Evolutionary conservation across 30 jellyfish, hydroid and myxozoan species (phyloP), one percentile per base, ranked within the genome.

Genomic region (Pelagia noctiluca): DNA sequence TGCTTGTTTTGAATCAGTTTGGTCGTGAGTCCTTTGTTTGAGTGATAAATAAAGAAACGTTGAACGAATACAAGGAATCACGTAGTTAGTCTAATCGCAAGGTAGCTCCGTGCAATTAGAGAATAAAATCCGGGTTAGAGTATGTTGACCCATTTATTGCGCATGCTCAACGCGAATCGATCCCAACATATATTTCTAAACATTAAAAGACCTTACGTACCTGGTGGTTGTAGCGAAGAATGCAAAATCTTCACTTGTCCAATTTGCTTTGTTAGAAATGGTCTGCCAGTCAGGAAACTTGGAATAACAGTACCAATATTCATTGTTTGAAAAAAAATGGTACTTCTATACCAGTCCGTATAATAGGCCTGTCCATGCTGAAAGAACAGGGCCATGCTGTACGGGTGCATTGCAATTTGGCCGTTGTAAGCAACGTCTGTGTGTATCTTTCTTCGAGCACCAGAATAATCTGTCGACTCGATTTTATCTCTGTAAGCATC

Each of bases 401-500:
- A 90, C 3, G 97, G 93, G 49, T 90, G 97, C 79, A 84, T 62
- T 29, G 0, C 7, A 11, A 54, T 65, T 0, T 28, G 11, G 5
- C 94, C 83, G 23, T 30, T 21, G 57, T 70, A 78, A 11, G 83
- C 38, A 12, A 76, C 68, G 21, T 92, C 90, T 19, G 47, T 19
- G 19, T 25, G 84, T 1, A 73, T 19, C 24, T 57, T 52, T 18
- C 96, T 85, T 42, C 71, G 73, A 5, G 37, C 75, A 22, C 98
- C 98, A 4, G 82, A 32, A 53, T 31, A 74, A 82, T 92, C 94
- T 31, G 73, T 33, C 36, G 96, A 82, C 50, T 60, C 87, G n/a
- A 92, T 38, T n/a, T 67, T 54, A 63, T 92, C 97, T 35, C 60
- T 65, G 8, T n/a, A 0, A 24, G 98, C 96, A 92, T 92, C 98